Percentiles rank a stretch among this genome's conserved stretches.
phyloP scores from a whole-genome alignment of 2,113 vertebrate species.

The Toxotes chatareus region DNA sequence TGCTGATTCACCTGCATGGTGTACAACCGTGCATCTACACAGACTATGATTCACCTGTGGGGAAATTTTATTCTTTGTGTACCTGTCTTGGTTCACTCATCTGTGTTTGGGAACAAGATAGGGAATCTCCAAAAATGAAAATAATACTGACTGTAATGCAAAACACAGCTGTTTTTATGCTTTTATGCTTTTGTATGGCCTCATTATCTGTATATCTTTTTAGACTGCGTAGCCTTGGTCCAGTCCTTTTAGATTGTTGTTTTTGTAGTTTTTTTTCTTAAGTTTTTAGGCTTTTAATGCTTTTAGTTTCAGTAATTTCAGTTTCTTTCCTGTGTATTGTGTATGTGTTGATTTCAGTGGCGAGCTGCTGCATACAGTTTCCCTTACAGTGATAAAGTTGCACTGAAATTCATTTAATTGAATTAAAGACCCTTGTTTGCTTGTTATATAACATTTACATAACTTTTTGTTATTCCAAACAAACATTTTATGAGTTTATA shows the following conservation, averaged over 20 bases:
- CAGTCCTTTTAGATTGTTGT: neutral
- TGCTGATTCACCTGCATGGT: constrained; percentile 48
- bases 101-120: constrained; percentile 32
- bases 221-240: neutral
- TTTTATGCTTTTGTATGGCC: neutral
- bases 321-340: neutral
- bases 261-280: neutral
- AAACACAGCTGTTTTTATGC: neutral
- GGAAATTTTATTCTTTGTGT: constrained; percentile 17
- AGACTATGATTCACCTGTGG: constrained; percentile 46
- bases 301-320: neutral
- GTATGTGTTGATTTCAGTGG: neutral
- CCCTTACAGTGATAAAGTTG: neutral
- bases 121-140: constrained; percentile 11
- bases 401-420: neutral
- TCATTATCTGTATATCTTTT: neutral
- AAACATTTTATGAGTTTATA: neutral
- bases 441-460: neutral
- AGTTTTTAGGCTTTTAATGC: neutral
- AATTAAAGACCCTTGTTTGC: neutral
- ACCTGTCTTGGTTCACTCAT: neutral
- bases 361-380: neutral
- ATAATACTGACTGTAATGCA: neutral
- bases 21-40: neutral
- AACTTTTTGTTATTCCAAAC: neutral